Conservation (phyloP, 2,113 vertebrate species). For the human (Homo sapiens) region DNA sequence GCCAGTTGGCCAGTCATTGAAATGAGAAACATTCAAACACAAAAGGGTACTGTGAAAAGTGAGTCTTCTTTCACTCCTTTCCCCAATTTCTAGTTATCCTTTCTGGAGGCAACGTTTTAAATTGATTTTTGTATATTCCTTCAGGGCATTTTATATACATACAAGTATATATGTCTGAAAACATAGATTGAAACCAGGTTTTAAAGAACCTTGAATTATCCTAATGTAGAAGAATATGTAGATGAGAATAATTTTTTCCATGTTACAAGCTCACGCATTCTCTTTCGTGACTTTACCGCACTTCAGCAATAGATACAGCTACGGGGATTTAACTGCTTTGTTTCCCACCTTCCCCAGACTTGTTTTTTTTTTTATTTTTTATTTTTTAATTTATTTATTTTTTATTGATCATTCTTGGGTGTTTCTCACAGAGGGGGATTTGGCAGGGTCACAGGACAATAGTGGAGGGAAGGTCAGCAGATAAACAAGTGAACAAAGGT, state of each 20-base stretch:
- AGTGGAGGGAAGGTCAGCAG: too few species aligned
- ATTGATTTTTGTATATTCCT: not conserved
- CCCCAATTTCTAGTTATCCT: not conserved
- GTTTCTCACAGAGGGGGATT: too few species aligned
- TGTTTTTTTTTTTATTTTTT: too few species aligned
- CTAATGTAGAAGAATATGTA: not conserved
- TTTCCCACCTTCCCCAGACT: not conserved
- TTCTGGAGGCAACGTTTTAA: not conserved
- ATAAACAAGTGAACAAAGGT: too few species aligned
- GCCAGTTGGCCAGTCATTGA: not conserved
- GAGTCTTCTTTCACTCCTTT: not conserved
- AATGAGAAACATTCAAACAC: conserved; percentile 34
- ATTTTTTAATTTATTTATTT: too few species aligned
- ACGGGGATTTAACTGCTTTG: not conserved
- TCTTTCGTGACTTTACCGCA: rapidly evolving
- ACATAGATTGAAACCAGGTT: not conserved
- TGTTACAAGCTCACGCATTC: not conserved
- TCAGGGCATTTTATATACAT: not conserved
- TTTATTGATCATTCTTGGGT: too few species aligned
- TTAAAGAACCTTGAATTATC: not conserved
- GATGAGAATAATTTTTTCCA: not conserved
- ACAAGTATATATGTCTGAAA: not conserved
- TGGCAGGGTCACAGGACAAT: too few species aligned
- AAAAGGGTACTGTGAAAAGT: not conserved
- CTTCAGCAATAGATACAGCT: rapidly evolving